These are phyloP conservation scores for Anhinga anhinga DNA, from an alignment of 2,113 vertebrate genomes.

Conservation along the genomic window DNA sequence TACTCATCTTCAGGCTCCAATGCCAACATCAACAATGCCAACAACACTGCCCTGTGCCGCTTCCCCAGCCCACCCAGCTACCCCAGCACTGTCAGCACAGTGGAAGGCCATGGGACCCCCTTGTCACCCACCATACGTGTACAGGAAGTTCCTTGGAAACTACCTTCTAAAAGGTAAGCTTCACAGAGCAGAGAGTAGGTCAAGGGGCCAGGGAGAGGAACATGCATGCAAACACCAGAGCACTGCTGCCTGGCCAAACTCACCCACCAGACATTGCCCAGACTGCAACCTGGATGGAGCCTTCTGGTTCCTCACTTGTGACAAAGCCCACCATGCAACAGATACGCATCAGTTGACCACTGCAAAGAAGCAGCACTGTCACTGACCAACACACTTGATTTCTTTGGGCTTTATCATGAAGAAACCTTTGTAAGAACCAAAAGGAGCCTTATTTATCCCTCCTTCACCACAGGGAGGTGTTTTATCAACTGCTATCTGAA, in stretches of 20 bases:
- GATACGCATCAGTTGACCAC: accelerated
- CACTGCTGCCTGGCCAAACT: neutral
- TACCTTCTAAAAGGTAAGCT: conserved; percentile 88
- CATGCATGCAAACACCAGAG: neutral
- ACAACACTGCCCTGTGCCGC: conserved; percentile 91
- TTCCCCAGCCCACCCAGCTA: conserved; percentile 80
- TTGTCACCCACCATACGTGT: conserved; percentile 83
- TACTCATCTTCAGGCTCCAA: conserved; percentile 97
- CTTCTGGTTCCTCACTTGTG: neutral
- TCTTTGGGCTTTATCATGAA: neutral
- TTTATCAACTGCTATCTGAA: neutral
- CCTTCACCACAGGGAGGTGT: neutral
- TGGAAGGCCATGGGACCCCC: conserved; percentile 84
- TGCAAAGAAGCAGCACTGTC: neutral
- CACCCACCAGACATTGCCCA: neutral
- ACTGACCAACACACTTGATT: neutral
- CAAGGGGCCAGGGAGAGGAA: neutral
- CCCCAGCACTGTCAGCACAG: conserved; percentile 81
- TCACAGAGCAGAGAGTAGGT: neutral
- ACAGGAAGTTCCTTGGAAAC: conserved; percentile 87
- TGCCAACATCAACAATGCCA: conserved; percentile 98
- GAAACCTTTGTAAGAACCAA: neutral
- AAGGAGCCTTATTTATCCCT: neutral
- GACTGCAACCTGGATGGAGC: neutral
- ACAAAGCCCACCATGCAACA: neutral